phyloP scores from a whole-genome alignment of 1,140 invertebrate species.

The Apis florea region DNA sequence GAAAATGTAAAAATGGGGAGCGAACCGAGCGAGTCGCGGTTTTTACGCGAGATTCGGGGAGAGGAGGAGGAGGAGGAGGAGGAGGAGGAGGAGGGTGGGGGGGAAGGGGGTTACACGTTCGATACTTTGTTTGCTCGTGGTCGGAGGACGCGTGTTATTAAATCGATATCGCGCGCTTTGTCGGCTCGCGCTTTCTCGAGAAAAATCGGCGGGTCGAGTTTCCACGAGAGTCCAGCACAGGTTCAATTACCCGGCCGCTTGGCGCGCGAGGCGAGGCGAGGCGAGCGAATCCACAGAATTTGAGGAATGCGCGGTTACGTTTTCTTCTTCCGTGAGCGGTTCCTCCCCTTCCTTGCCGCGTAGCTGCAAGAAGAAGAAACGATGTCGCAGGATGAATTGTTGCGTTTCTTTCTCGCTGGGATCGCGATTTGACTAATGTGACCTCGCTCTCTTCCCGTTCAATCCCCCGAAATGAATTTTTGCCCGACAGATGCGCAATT shows the following conservation, averaged over 20 bases:
- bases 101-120: not conserved
- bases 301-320: constrained; percentile 8
- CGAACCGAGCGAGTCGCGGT: not conserved
- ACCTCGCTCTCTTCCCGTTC: not conserved
- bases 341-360: not conserved
- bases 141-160: constrained; percentile 27
- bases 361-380: not conserved
- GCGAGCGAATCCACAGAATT: constrained; percentile 15
- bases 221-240: too few relatives aligned
- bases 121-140: not conserved
- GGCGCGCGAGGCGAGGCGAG: not conserved
- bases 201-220: not conserved
- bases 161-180: not conserved
- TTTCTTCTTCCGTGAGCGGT: not conserved
- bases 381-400: constrained; percentile 20
- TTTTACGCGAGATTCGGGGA: not conserved
- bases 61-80: not conserved
- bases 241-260: too few relatives aligned
- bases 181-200: not conserved
- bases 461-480: not conserved
- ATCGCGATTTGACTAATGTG: constrained; percentile 16
- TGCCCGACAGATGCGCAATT: constrained; percentile 7
- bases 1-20: too few relatives aligned
- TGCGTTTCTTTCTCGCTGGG: not conserved
- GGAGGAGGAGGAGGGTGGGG: not conserved